Evolutionary conservation across 2,888 invertebrate genomes (phyloP), one percentile per base, ranked within the genome.

Genomic region (Pegoplata infirma): DNA sequence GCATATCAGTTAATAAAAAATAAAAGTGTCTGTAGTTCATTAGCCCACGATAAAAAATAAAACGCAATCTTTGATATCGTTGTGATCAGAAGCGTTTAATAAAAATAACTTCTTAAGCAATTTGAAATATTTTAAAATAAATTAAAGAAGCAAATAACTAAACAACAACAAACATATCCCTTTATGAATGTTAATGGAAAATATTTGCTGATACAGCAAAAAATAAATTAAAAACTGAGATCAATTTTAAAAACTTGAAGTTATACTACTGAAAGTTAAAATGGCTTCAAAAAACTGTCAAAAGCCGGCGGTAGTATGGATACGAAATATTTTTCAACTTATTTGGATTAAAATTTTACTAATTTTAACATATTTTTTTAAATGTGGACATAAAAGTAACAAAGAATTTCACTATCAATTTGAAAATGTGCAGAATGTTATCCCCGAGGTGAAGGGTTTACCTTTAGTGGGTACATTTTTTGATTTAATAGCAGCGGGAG

Each of bases 401-500:
- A 10, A 66, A 40, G 8, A 32, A 32, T 10, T 6, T 14, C n/a
- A 32, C 2, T 21, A 40, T 44, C 5, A 32, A 17, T 23, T 32
- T 25, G 7, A 55, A 12, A 25, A 53, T 16, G 0, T 49, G 36
- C 8, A 2, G 23, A 46, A 44, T 16, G n/a, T n/a, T 21, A 44
- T 16, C 84, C 92, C 92, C 2, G 88, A 87, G 80, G 90, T 91
- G 10, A 91, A 85, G 85, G 88, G 90, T 40, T 84, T 92, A 61
- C 92, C 92, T 2, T 3, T 92, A 21, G 81, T 92, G 76, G 92
- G 92, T 1, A 92, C 92, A n/a, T 90, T 90, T 81, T 85, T 91
- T 74, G 90, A 91, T 81, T 88, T 92, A 58, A 85, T 93, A 28
- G 88, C 89, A 17, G 90, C 92, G 8, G 94, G 94, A 3, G 92